These are phyloP conservation scores for Apostichopus leukothele DNA, from an alignment of 53 echinoderm and acorn worm species.

Conservation along the genomic window DNA sequence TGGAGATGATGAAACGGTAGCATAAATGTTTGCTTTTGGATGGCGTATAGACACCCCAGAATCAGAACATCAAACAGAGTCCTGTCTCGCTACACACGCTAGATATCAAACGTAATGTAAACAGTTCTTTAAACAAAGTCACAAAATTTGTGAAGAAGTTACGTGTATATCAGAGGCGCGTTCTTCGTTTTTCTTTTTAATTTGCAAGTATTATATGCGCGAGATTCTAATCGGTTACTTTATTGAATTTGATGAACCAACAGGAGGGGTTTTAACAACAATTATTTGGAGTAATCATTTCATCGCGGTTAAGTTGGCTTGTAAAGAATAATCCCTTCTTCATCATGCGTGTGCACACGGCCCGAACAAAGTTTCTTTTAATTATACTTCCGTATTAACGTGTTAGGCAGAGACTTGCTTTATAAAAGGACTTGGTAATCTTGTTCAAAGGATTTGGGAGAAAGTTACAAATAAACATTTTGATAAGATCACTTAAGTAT, in stretches of 20 bases:
- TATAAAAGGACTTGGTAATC: background rate
- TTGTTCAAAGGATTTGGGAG: background rate
- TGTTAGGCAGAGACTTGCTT: background rate
- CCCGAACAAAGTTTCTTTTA: no score
- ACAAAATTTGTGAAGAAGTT: background rate
- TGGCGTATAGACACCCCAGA: slow-evolving; percentile 1
- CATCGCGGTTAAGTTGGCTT: no score
- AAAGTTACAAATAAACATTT: slow-evolving; percentile 1
- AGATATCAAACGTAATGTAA: background rate
- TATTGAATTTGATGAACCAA: no score
- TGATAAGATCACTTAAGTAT: slow-evolving; percentile 2
- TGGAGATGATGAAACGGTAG: background rate
- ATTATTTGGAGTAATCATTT: no score
- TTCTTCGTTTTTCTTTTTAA: no score
- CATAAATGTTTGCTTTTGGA: background rate
- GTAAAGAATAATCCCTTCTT: no score
- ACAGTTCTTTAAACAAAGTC: slow-evolving; percentile 9
- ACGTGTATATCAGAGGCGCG: background rate
- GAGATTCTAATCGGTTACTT: no score
- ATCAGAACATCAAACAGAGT: background rate
- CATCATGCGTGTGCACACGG: no score
- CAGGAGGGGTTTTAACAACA: no score
- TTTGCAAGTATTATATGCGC: no score
- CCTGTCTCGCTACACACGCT: background rate
- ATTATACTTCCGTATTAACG: no score